These are phyloP conservation scores for Clarias fuscus DNA, from an alignment of 2,797 vertebrate genomes.

Conservation along the genomic window DNA sequence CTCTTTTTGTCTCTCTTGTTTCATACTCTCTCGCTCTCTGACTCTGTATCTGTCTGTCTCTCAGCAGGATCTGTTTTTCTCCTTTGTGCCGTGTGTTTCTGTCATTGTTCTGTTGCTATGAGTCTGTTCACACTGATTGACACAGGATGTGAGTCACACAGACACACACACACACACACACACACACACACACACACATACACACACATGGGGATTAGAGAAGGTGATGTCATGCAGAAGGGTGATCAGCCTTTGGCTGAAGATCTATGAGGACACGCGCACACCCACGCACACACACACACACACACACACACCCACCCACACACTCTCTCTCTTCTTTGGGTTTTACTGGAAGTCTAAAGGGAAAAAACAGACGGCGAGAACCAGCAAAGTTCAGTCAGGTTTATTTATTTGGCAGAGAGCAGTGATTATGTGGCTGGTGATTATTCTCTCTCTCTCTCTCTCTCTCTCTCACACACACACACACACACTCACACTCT, in stretches of 20 bases:
- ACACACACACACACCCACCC: neutral
- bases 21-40: neutral
- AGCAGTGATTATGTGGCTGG: slow-evolving; percentile 58
- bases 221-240: slow-evolving; percentile 28
- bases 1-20: neutral
- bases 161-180: slow-evolving; percentile 8
- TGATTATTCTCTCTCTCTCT: slow-evolving; percentile 36
- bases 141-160: slow-evolving; percentile 46
- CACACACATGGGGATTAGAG: slow-evolving; percentile 1
- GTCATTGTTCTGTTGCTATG: slow-evolving; percentile 32
- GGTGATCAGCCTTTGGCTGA: slow-evolving; percentile 27
- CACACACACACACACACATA: slow-evolving; percentile 7
- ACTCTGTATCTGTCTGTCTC: neutral
- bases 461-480: neutral
- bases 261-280: slow-evolving; percentile 9
- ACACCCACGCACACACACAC: slow-evolving; percentile 18
- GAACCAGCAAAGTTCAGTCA: slow-evolving; percentile 58
- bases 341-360: slow-evolving; percentile 61
- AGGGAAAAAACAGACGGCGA: slow-evolving; percentile 66
- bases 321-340: slow-evolving; percentile 17
- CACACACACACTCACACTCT: slow-evolving; percentile 22
- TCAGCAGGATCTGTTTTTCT: slow-evolving; percentile 28
- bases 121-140: slow-evolving; percentile 35
- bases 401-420: slow-evolving; percentile 75
- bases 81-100: slow-evolving; percentile 14